Percentiles rank a stretch among this genome's conserved stretches.
Evolutionary conservation across 1,140 invertebrate species (phyloP).

Genomic region (Medauroidea extradentata): DNA sequence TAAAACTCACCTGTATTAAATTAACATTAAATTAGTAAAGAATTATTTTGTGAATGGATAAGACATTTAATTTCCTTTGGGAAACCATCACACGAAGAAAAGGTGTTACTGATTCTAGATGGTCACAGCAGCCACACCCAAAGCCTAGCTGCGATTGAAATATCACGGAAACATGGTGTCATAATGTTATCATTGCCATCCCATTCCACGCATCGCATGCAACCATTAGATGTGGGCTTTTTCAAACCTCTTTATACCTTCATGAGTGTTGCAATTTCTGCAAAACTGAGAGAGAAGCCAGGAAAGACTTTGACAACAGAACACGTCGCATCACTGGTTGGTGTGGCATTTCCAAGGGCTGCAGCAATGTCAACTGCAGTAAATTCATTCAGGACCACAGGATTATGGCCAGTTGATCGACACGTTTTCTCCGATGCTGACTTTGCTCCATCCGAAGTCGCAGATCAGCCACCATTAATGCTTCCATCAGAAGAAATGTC

Average conservation of each 20-base stretch:
- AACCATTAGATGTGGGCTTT: too few species aligned
- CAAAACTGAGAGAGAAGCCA: constrained; percentile 18
- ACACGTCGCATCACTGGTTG: constrained; percentile 28
- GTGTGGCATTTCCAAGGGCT: constrained; percentile 35
- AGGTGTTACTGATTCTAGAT: too few species aligned
- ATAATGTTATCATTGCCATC: constrained; percentile 9
- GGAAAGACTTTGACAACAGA: too few species aligned
- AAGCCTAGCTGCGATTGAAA: too few species aligned
- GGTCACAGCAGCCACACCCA: too few species aligned
- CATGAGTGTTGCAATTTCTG: not conserved
- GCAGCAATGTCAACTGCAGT: too few species aligned
- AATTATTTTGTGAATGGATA: not conserved
- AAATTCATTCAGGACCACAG: too few species aligned
- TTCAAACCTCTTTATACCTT: constrained; percentile 33
- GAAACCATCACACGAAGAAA: too few species aligned
- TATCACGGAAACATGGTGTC: too few species aligned
- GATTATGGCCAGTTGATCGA: constrained; percentile 36
- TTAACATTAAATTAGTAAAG: not conserved
- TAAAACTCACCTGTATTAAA: too few species aligned
- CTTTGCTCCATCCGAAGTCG: not conserved
- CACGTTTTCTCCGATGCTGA: constrained; percentile 35
- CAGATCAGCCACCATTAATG: not conserved
- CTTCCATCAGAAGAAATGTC: not conserved
- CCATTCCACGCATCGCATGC: constrained; percentile 40
- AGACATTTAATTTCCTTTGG: too few species aligned